phyloP scores from a whole-genome alignment of 2,797 vertebrate species.

The Pempheris klunzingeri region DNA sequence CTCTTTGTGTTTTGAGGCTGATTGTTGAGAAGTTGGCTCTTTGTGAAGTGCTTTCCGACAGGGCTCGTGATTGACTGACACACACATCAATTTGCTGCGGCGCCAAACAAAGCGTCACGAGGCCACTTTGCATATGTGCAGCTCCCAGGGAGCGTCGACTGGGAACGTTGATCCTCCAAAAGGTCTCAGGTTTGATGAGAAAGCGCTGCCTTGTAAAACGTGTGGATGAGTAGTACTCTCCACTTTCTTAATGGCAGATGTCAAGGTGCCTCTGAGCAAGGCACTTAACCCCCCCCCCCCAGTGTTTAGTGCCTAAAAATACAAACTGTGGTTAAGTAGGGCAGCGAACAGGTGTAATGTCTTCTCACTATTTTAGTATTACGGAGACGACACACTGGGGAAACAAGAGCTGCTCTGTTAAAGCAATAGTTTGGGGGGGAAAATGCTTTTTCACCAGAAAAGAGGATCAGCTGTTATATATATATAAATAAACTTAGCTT shows the following conservation, averaged over 20 bases:
- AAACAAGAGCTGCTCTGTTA: background rate
- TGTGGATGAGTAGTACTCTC: background rate
- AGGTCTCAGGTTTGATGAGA: background rate
- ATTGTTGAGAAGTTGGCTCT: constrained; percentile 30
- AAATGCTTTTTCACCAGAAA: too few species aligned
- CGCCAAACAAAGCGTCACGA: constrained; percentile 41
- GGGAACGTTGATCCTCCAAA: constrained; percentile 17
- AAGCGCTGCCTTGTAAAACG: background rate
- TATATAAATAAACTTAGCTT: constrained; percentile 10
- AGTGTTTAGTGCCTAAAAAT: background rate
- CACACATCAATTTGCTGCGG: constrained; percentile 59
- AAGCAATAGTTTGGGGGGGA: background rate
- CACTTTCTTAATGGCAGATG: background rate
- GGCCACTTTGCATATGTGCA: constrained; percentile 65
- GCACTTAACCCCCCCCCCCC: background rate
- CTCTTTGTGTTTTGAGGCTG: constrained; percentile 19
- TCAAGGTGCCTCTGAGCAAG: background rate
- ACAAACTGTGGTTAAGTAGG: background rate
- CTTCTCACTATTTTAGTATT: background rate
- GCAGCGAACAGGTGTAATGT: background rate
- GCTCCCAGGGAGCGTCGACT: constrained; percentile 14
- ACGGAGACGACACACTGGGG: background rate
- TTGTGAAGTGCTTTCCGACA: constrained; percentile 40
- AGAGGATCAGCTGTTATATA: background rate
- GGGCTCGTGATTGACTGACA: constrained; percentile 65